phyloP scores from a whole-genome alignment of 2,888 invertebrate genomes.

The Lobophora halterata region DNA sequence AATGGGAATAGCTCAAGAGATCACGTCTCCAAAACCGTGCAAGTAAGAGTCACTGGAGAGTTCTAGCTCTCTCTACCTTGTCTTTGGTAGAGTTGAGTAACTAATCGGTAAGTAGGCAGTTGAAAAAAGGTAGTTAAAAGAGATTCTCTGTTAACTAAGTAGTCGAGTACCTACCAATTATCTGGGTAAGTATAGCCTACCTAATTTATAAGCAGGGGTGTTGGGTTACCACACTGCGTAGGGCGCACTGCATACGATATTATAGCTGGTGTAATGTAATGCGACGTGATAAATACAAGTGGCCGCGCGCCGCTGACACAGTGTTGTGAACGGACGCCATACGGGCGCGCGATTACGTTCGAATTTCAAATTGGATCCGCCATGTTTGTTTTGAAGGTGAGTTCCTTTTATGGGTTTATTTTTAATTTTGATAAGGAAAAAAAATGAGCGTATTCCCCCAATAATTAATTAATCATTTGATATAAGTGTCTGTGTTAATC shows the following conservation, averaged over 20 bases:
- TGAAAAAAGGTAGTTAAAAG: too few relatives aligned
- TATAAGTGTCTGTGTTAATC: too few relatives aligned
- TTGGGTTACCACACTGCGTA: constrained; percentile 63
- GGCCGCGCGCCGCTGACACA: constrained; percentile 52
- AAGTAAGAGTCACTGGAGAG: too few relatives aligned
- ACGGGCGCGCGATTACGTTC: constrained; percentile 67
- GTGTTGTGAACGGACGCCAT: constrained; percentile 53
- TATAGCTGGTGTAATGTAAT: constrained; percentile 61
- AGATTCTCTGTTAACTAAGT: too few relatives aligned
- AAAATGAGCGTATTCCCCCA: neutral
- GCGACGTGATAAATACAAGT: constrained; percentile 78
- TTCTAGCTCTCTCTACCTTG: too few relatives aligned
- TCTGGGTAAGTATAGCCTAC: constrained; percentile 15
- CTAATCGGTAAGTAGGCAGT: too few relatives aligned
- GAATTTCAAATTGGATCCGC: constrained; percentile 38
- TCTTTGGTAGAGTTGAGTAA: too few relatives aligned
- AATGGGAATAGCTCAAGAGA: too few relatives aligned
- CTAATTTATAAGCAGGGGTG: constrained; percentile 45
- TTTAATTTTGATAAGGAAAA: constrained; percentile 29
- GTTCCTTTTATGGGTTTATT: constrained; percentile 31
- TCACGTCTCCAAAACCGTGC: too few relatives aligned
- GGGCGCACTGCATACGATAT: constrained; percentile 72
- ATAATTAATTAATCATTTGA: neutral
- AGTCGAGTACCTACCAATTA: too few relatives aligned
- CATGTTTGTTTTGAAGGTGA: constrained; percentile 75